phyloP scores from a whole-genome alignment of 2,888 invertebrate species.

The Zhuqinia jingwanae region DNA sequence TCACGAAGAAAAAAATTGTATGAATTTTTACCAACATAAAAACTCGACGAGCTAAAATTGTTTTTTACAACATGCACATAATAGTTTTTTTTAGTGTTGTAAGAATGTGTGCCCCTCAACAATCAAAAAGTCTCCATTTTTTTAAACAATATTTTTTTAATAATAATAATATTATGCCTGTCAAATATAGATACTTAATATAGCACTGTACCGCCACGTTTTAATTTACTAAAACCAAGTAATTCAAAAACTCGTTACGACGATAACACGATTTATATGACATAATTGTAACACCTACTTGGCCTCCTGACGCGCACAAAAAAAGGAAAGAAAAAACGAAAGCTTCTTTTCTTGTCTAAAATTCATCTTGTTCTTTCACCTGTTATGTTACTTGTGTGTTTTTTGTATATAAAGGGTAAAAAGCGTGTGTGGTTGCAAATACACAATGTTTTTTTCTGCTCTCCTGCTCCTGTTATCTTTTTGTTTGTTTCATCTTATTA shows the following conservation, averaged over 20 bases:
- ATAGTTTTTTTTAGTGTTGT: slow-evolving; percentile 21
- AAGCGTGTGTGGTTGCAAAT: slow-evolving; percentile 68
- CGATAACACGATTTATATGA: slow-evolving; percentile 1
- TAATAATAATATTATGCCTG: not conserved
- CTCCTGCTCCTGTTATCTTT: not conserved
- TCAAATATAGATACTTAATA: not conserved
- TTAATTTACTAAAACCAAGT: not conserved
- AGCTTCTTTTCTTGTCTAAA: slow-evolving; percentile 30
- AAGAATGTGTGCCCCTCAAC: slow-evolving; percentile 43
- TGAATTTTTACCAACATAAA: slow-evolving; percentile 13
- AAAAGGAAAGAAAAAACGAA: not conserved
- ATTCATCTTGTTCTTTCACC: slow-evolving; percentile 44
- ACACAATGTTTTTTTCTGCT: slow-evolving; percentile 34
- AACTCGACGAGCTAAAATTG: slow-evolving; percentile 10
- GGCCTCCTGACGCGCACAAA: slow-evolving; percentile 24
- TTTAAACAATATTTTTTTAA: not conserved
- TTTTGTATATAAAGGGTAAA: slow-evolving; percentile 59
- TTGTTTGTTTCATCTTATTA: slow-evolving; percentile 43
- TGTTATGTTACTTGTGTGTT: slow-evolving; percentile 32
- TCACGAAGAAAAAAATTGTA: not conserved
- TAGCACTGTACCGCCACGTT: slow-evolving; percentile 22
- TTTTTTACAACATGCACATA: not conserved
- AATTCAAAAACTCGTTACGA: not conserved
- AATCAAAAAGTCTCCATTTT: slow-evolving; percentile 34
- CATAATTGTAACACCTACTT: slow-evolving; percentile 42